Conservation (phyloP, 2,113 vertebrate species). For the Sminthopsis crassicaudata region DNA sequence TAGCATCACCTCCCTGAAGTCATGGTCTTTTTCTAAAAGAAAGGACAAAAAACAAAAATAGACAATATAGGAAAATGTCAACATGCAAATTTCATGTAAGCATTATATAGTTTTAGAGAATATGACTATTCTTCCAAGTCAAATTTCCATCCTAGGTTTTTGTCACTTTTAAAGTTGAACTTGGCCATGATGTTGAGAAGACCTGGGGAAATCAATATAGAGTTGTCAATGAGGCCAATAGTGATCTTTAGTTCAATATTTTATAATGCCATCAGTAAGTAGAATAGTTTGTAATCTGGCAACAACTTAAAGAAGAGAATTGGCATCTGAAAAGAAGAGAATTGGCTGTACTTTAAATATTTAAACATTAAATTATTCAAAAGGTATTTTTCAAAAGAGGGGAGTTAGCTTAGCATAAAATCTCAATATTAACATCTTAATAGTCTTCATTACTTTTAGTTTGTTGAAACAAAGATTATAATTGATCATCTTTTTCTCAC, state of each 20-base stretch:
- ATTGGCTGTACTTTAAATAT: background rate
- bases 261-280: slow-evolving; percentile 22
- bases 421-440: slow-evolving; percentile 7
- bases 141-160: background rate
- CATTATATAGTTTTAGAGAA: background rate
- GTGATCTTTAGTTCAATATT: background rate
- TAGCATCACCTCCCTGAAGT: too few relatives aligned
- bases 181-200: rapidly evolving
- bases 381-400: background rate
- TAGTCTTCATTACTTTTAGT: slow-evolving; percentile 6
- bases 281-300: background rate
- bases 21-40: too few relatives aligned
- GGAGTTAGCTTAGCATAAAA: slow-evolving; percentile 9
- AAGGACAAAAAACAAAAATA: too few relatives aligned
- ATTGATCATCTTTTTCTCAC: slow-evolving; percentile 34
- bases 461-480: slow-evolving; percentile 59
- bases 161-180: background rate
- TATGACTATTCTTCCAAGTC: rapidly evolving
- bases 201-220: rapidly evolving
- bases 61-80: background rate
- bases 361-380: slow-evolving; percentile 44
- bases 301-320: background rate
- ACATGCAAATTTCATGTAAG: background rate
- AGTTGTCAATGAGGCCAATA: rapidly evolving
- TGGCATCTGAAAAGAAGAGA: background rate